Evolutionary conservation across 2,888 invertebrate species (phyloP), one percentile per base, ranked within the genome.

Genomic region (Lumbricus terrestris): DNA sequence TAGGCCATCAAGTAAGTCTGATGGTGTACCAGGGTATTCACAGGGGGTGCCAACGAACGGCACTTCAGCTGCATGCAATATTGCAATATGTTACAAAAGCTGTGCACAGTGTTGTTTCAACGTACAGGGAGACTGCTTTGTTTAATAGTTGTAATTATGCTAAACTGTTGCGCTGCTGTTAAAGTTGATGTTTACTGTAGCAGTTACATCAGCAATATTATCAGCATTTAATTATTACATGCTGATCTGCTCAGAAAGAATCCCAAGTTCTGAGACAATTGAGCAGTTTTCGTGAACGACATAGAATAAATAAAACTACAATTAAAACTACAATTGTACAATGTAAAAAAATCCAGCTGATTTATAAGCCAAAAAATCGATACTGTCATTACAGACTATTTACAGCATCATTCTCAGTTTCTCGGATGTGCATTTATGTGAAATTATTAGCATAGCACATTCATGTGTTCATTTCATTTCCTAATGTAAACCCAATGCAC

Each of bases 321-420:
- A 47, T 47, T 16, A 20, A 20, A 16, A 4, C 54, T 69, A 47
- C 15, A 23, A 47, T 47, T 47, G 18, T 47, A 47, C 47, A 23
- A 47, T 5, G 1, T 47, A 47, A 69, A n/a, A 69, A 69, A 29
- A n/a, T 69, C 8, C 69, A 69, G 69, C n/a, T 69, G 69, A n/a
- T n/a, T 69, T 69, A 8, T n/a, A 69, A 69, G 69, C 8, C n/a
- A 69, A 69, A 54, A 69, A 69, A n/a, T n/a, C n/a, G n/a, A n/a
- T n/a, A n/a, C n/a, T n/a, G n/a, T 69, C n/a, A n/a, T n/a, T n/a
- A 69, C 69, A 69, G 69, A 69, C 69, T 69, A 69, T 69, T 69
- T 69, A 69, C 69, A 69, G 69, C 69, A 69, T 69, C 29, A n/a
- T 69, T 69, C n/a, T 69, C 20, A 47, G 47, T 47, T 69, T 8